Evolutionary conservation across 2,113 vertebrate species (phyloP), one percentile per base, ranked within the genome.

Genomic region (Urocynchramus pylzowi): DNA sequence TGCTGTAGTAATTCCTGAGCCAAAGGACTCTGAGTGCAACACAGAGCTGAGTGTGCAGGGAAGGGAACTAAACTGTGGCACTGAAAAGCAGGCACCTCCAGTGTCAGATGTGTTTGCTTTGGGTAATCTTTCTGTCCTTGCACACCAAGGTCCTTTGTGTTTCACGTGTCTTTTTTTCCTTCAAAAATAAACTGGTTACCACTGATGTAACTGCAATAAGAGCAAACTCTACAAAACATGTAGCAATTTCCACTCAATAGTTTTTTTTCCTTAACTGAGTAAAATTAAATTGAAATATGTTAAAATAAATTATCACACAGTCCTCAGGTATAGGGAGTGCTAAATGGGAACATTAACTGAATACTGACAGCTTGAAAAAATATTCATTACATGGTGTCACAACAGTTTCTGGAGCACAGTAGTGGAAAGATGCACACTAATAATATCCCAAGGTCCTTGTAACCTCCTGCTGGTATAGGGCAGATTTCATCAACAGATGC

Each of bases 121-220:
- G 42, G 13, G 5, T 78, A 39, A 26, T 30, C 13, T 12, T 50
- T 73, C 41, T 37, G 22, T 24, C 24, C 19, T 49, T n/a, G 17
- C 52, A 75, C 44, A 78, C 6, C 30, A 59, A 19, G 2, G 12
- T 44, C 11, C 11, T 64, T 77, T 33, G 19, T 68, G 10, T n/a
- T 52, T n/a, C 28, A 56, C 0, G 0, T 9, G 5, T 24, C 7
- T 2, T 3, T 13, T 30, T 68, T 67, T 13, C 16, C 26, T 50
- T 21, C 35, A 20, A 69, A 19, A 78, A 75, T 26, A 67, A 42
- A 47, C 10, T 47, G 14, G 2, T 11, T 91, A 78, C 21, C 44
- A 44, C 23, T 26, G n/a, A 69, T 41, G 10, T 28, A 63, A 84
- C 17, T 30, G 18, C 4, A 8, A 13, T 28, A 50, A 64, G 10